Conservation (phyloP, 2,113 vertebrate species). For the Neogale vison region DNA sequence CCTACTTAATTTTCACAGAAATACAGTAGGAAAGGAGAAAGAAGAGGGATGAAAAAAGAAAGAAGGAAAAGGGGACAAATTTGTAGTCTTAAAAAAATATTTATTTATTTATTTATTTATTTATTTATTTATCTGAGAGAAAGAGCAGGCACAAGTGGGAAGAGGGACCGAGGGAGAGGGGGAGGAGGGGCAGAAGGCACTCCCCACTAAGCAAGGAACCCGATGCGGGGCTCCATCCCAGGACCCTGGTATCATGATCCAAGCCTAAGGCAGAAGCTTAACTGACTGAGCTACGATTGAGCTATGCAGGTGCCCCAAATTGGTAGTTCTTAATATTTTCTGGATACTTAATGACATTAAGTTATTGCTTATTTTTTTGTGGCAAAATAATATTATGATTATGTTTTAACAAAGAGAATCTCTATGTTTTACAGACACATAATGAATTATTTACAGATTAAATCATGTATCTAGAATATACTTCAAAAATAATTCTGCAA, state of each 20-base stretch:
- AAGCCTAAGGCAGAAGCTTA: no score
- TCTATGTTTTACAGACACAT: neutral
- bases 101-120: no score
- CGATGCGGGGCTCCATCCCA: no score
- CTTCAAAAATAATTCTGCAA: neutral
- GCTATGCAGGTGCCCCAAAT: neutral
- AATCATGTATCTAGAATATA: neutral
- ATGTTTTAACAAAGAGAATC: neutral
- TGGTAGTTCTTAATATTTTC: neutral
- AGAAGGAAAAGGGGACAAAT: neutral
- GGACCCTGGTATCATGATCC: no score
- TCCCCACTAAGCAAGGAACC: no score
- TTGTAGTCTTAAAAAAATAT: neutral
- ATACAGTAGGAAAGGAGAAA: neutral
- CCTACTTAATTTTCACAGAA: slow-evolving; percentile 21
- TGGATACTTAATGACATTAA: neutral
- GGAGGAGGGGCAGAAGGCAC: no score
- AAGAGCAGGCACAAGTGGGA: no score
- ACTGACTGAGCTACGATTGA: no score
- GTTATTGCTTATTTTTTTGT: neutral
- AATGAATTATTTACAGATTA: neutral
- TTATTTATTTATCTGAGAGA: no score
- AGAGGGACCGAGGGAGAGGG: no score
- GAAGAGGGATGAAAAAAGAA: neutral
- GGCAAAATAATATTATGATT: neutral